A percentile compares a stretch with the other conserved stretches of the same genome.
phyloP scores from a whole-genome alignment of 2,113 vertebrate species.

The Pipra filicauda region DNA sequence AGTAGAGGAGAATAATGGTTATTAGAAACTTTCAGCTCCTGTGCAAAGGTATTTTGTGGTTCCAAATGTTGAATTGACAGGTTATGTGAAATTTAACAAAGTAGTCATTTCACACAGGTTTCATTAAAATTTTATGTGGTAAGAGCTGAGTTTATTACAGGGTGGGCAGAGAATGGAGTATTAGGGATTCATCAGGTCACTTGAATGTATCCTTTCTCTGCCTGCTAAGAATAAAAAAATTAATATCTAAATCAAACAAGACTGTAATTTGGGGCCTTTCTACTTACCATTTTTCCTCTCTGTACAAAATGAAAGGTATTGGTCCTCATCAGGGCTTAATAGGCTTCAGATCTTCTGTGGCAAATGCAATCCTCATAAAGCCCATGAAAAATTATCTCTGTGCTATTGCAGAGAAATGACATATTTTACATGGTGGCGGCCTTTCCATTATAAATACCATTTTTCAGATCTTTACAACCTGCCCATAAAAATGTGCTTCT shows the following conservation, averaged over 20 bases:
- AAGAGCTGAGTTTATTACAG: not conserved
- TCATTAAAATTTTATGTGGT: not conserved
- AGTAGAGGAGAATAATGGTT: not conserved
- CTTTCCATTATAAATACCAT: not conserved
- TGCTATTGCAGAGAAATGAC: not conserved
- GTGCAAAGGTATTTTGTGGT: not conserved
- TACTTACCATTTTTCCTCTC: not conserved
- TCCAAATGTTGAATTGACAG: not conserved
- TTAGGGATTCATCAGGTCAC: not conserved
- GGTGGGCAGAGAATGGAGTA: not conserved
- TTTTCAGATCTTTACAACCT: conserved; percentile 25
- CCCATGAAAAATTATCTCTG: not conserved
- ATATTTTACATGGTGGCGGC: not conserved
- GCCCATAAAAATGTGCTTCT: not conserved
- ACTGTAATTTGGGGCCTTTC: not conserved
- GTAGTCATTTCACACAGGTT: not conserved
- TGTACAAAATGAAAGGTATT: not conserved
- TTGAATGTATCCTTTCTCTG: not conserved
- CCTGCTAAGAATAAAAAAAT: not conserved
- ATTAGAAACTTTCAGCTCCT: not conserved
- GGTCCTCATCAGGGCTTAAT: not conserved
- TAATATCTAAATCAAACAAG: conserved; percentile 6
- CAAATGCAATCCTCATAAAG: conserved; percentile 10
- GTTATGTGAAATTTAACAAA: not conserved
- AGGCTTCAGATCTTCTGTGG: not conserved